Percentiles rank a stretch among this genome's conserved stretches.
Conservation (phyloP, 2,113 vertebrate genomes). For the Ifrita kowaldi region DNA sequence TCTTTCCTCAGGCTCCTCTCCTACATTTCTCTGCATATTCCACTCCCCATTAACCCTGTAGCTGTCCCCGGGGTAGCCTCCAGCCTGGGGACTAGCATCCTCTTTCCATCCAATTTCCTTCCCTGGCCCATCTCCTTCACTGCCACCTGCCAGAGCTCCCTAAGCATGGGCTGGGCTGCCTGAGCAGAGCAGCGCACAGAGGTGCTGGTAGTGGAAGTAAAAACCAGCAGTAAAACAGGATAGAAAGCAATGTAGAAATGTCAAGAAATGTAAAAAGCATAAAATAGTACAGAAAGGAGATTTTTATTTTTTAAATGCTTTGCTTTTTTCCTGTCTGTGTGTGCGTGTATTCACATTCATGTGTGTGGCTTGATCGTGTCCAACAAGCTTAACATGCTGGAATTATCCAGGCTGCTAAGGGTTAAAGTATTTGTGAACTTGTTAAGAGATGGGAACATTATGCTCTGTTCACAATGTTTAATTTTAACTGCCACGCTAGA, state of each 20-base stretch:
- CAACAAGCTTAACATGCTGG: neutral
- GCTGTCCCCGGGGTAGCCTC: neutral
- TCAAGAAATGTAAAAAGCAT: neutral
- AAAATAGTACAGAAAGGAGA: neutral
- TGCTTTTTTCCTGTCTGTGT: neutral
- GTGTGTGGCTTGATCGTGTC: neutral
- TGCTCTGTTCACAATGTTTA: constrained; percentile 13
- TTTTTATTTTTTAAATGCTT: neutral
- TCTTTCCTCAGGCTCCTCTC: neutral
- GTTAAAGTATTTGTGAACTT: constrained; percentile 25
- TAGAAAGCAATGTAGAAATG: neutral
- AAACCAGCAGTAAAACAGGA: neutral
- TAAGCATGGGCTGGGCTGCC: neutral
- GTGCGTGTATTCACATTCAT: accelerated
- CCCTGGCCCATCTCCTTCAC: neutral
- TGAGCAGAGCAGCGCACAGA: neutral
- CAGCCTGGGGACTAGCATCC: neutral
- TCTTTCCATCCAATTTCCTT: neutral
- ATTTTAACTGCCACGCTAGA: neutral
- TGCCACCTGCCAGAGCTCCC: neutral
- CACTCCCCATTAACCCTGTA: neutral
- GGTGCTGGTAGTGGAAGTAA: neutral
- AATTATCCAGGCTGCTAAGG: neutral
- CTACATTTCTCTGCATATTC: neutral
- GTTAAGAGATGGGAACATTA: constrained; percentile 17